Evolutionary conservation across 2,797 vertebrate species (phyloP), one percentile per base, ranked within the genome.

Genomic region (Diplodus puntazzo): DNA sequence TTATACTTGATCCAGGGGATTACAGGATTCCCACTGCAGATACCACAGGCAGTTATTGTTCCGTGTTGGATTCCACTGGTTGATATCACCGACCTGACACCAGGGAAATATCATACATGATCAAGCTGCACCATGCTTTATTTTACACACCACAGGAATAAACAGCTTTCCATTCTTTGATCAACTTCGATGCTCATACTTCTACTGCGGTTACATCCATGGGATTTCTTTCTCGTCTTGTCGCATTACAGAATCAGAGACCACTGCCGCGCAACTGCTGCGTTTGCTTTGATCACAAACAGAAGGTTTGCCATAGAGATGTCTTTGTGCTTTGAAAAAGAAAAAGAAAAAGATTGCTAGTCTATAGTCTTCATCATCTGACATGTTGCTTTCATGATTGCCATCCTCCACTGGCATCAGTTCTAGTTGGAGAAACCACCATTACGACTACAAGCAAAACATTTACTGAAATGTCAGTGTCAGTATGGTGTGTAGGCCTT

Each of bases 1-100:
- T 79, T 65, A 55, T 18, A 67, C 18, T n/a, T 39, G 27, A 71
- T 14, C 2, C 6, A 25, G n/a, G 21, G 18, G 34, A 64, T 73
- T 67, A 62, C 3, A 34, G 11, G 25, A 25, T n/a, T 55, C 55
- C 54, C 16, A 5, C 48, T 21, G 42, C 30, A 25, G 23, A 52
- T 52, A 45, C 12, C 20, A 27, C n/a, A 16, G 18, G 45, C 58
- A 52, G 64, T 70, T 30, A 65, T 59, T 59, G 54, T 16, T 23
- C 11, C 59, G 39, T 1, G 3, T 25, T 11, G n/a, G 39, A 34
- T 60, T 72, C 52, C 50, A 63, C 6, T 23, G 13, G 20, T 1
- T 57, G 43, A 63, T 52, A 48, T 34, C 55, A 18, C 27, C 17
- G 2, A 27, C 27, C 7, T 2, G 0, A 57, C 63, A n/a, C 43